Evolutionary conservation across 2,797 vertebrate species (phyloP).

Genomic region (Falco rusticolus): DNA sequence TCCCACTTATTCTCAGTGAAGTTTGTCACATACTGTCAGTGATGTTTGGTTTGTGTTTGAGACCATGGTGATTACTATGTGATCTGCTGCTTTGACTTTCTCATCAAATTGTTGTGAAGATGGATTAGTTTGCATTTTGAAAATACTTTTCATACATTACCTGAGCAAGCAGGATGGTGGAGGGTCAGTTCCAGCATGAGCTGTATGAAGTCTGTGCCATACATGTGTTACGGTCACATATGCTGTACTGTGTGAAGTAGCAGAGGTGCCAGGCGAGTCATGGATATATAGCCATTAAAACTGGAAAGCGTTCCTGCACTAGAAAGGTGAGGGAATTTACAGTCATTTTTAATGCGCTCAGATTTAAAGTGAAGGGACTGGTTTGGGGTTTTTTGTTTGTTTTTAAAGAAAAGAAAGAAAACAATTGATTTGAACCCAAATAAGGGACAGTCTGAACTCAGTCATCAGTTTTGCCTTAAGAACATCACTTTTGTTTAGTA

Average conservation of each 20-base stretch:
- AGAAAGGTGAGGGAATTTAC: not conserved
- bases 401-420: not conserved
- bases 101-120: not conserved
- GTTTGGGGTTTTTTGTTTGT: not conserved
- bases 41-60: not conserved
- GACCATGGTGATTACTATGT: not conserved
- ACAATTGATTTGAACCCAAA: not conserved
- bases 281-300: not conserved
- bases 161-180: not conserved
- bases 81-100: not conserved
- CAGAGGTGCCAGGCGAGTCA: not conserved
- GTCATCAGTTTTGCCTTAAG: not conserved
- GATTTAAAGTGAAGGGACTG: not conserved
- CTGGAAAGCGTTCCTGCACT: not conserved
- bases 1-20: not conserved
- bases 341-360: not conserved
- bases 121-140: not conserved
- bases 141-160: not conserved
- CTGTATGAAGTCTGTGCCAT: not conserved
- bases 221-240: fast-evolving
- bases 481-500: not conserved
- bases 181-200: not conserved
- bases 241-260: not conserved
- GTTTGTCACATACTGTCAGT: not conserved
- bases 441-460: not conserved